Conservation (phyloP, 2,113 vertebrate species). For the Aptenodytes patagonicus region DNA sequence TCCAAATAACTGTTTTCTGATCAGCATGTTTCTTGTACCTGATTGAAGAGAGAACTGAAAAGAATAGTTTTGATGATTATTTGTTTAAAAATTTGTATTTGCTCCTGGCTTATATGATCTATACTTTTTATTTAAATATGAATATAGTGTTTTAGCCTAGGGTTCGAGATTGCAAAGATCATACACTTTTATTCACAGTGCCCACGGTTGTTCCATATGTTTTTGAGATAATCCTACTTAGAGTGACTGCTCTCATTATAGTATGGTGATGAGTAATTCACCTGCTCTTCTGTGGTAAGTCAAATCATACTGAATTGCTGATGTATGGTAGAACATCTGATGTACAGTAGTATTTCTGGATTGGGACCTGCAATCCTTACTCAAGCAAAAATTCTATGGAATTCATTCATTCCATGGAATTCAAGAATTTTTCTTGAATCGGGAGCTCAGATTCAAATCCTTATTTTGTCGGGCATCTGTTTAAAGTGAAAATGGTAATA, state of each 20-base stretch:
- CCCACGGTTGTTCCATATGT: constrained; percentile 37
- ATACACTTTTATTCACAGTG: constrained; percentile 66
- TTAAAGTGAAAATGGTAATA: constrained; percentile 66
- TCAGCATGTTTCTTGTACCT: constrained; percentile 11
- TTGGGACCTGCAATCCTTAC: constrained; percentile 43
- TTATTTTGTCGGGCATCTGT: constrained; percentile 60
- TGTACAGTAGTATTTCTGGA: constrained; percentile 30
- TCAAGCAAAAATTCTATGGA: constrained; percentile 52
- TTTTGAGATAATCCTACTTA: constrained; percentile 31
- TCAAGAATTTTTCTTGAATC: constrained; percentile 42
- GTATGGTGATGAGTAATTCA: constrained; percentile 45
- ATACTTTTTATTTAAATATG: constrained; percentile 61
- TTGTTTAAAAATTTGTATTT: constrained; percentile 46
- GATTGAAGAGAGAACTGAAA: constrained; percentile 27
- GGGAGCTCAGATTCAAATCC: constrained; percentile 42
- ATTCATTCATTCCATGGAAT: constrained; percentile 18
- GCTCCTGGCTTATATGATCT: constrained; percentile 43
- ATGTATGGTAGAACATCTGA: constrained; percentile 30
- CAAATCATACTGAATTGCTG: constrained; percentile 32
- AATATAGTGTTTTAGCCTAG: constrained; percentile 54
- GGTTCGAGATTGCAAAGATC: constrained; percentile 53
- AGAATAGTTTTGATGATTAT: constrained; percentile 8
- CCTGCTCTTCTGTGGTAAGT: constrained; percentile 35
- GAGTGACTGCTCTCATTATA: constrained; percentile 39
- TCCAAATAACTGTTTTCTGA: constrained; percentile 29